A percentile compares a stretch with the other conserved stretches of the same genome.
phyloP scores from a whole-genome alignment of 2,888 invertebrate genomes.

The Apodemia zela region DNA sequence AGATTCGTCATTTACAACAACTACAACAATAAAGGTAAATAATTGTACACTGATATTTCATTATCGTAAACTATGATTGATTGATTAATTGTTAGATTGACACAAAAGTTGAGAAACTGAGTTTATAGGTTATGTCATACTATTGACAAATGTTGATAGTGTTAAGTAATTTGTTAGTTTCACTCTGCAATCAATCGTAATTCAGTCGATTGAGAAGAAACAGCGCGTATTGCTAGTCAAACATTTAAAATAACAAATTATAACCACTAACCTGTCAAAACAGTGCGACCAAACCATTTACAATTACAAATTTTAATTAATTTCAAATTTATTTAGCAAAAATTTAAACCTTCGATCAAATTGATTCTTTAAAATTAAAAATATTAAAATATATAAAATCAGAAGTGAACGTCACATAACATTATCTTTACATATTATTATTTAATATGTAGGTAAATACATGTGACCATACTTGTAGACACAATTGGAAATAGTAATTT shows the following conservation, averaged over 20 bases:
- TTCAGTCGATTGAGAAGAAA: conserved; percentile 9
- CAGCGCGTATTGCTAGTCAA: conserved; percentile 13
- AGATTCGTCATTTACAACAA: conserved; percentile 12
- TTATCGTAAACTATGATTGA: conserved; percentile 15
- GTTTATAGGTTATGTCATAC: conserved; percentile 15
- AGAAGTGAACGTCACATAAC: too few relatives aligned
- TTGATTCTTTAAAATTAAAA: conserved; percentile 14
- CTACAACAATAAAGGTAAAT: conserved; percentile 8
- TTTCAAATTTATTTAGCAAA: conserved; percentile 3
- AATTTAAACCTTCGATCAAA: conserved; percentile 4
- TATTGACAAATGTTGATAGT: conserved; percentile 16
- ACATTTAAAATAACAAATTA: conserved; percentile 12
- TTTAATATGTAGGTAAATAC: too few relatives aligned
- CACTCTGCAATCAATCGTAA: conserved; percentile 10
- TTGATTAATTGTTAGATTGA: conserved; percentile 15
- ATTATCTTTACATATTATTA: too few relatives aligned
- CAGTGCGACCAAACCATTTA: conserved; percentile 6
- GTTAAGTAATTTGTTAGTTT: conserved; percentile 16
- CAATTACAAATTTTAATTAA: not conserved
- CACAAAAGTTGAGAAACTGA: conserved; percentile 15
- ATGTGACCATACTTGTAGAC: too few relatives aligned
- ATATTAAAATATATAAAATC: too few relatives aligned
- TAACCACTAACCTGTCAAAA: conserved; percentile 2
- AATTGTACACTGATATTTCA: conserved; percentile 12
- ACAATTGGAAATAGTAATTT: too few relatives aligned